Evolutionary conservation across 1,140 invertebrate genomes (phyloP).

Genomic region (Tigriopus japonicus): DNA sequence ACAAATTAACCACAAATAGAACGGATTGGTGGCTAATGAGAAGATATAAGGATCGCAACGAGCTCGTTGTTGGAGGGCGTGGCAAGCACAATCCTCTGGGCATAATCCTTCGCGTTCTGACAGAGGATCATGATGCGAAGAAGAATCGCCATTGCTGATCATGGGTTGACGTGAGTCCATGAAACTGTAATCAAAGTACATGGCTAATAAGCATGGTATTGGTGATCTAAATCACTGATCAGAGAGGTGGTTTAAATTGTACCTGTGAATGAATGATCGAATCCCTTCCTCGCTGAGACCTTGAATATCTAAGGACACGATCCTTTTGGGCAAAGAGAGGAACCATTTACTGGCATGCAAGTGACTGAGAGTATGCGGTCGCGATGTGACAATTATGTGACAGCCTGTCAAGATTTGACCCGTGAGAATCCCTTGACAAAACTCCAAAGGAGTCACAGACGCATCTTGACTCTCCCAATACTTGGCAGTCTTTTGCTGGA

Average conservation of each 20-base stretch:
- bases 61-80: slow-evolving; percentile 1
- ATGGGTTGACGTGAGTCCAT: no score
- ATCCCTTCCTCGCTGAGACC: slow-evolving; percentile 10
- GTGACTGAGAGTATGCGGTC: slow-evolving; percentile 12
- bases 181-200: no score
- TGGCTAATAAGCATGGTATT: no score
- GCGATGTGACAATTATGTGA: slow-evolving; percentile 13
- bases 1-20: slow-evolving; percentile 14
- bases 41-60: slow-evolving; percentile 12
- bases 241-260: no score
- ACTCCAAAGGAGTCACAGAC: slow-evolving; percentile 2
- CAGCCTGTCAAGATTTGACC: slow-evolving; percentile 2
- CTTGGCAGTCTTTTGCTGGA: neutral
- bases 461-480: neutral
- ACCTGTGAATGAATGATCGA: slow-evolving; percentile 9
- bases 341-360: slow-evolving; percentile 10
- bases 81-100: slow-evolving; percentile 5
- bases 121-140: no score
- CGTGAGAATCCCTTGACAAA: neutral
- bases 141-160: no score
- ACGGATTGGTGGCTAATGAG: slow-evolving; percentile 11
- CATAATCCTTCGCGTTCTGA: neutral
- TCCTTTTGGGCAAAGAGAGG: neutral
- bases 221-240: no score
- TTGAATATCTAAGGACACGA: slow-evolving; percentile 13